These are phyloP conservation scores for Acrocyrtus sp. DNA, from an alignment of 2,888 invertebrate species.

Conservation along the genomic window DNA sequence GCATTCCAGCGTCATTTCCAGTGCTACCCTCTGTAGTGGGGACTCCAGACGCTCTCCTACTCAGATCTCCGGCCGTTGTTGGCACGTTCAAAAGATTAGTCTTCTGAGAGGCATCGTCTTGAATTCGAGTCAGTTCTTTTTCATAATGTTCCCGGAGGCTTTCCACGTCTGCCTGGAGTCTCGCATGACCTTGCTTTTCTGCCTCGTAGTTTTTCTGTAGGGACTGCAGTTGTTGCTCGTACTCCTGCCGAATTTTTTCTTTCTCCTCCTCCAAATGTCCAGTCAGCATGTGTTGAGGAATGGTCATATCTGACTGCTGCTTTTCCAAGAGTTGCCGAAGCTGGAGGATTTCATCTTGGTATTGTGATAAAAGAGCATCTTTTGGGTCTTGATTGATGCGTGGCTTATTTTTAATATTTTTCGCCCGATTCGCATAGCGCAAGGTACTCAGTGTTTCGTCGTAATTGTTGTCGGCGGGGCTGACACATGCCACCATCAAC, in stretches of 20 bases:
- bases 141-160: conserved; percentile 71
- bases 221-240: conserved; percentile 68
- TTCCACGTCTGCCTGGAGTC: conserved; percentile 73
- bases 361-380: conserved; percentile 84
- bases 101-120: conserved; percentile 17
- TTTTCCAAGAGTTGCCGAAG: conserved; percentile 66
- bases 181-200: conserved; percentile 71
- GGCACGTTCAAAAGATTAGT: background rate
- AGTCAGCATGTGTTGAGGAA: conserved; percentile 26
- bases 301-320: conserved; percentile 12
- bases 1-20: background rate
- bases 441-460: conserved; percentile 86
- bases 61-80: conserved; percentile 9
- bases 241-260: conserved; percentile 69
- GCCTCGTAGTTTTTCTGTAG: conserved; percentile 71
- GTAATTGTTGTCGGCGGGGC: conserved; percentile 84
- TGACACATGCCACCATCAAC: conserved; percentile 86
- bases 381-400: conserved; percentile 83
- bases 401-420: conserved; percentile 87
- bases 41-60: conserved; percentile 24
- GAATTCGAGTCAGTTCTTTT: conserved; percentile 66
- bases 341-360: conserved; percentile 83
- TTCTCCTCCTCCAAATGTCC: conserved; percentile 64
- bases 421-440: conserved; percentile 85
- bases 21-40: too few species aligned